Conservation (phyloP, 2,113 vertebrate genomes). For the Peromyscus leucopus region DNA sequence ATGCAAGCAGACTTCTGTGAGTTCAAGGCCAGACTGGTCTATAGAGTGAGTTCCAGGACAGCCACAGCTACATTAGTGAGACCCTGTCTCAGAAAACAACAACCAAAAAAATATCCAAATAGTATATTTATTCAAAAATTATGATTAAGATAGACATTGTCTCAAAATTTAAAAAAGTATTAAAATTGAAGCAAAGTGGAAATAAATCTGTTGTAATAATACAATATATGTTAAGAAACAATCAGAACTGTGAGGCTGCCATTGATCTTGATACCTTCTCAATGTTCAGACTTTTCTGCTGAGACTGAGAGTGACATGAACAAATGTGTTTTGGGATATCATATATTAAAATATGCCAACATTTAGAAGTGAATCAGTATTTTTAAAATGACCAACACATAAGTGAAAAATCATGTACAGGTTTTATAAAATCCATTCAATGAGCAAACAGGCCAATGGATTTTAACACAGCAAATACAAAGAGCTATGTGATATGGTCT, state of each 20-base stretch:
- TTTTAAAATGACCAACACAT: slow-evolving; percentile 39
- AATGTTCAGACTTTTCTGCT: background rate
- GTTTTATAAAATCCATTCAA: slow-evolving; percentile 10
- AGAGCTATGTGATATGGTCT: background rate
- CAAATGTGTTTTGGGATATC: background rate
- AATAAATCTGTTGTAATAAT: slow-evolving; percentile 33
- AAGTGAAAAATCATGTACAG: background rate
- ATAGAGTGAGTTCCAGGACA: background rate
- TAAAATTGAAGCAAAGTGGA: slow-evolving; percentile 34
- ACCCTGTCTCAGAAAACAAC: background rate
- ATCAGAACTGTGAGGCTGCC: slow-evolving; percentile 11
- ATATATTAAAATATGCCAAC: slow-evolving; percentile 16
- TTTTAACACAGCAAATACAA: background rate
- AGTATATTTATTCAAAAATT: slow-evolving; percentile 2
- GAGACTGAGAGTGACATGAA: background rate
- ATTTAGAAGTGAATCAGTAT: background rate
- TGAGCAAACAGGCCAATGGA: slow-evolving; percentile 2
- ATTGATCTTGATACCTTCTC: background rate
- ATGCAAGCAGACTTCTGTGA: background rate
- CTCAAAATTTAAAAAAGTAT: background rate
- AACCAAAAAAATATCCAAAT: background rate
- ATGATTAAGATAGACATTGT: background rate
- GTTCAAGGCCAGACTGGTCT: background rate
- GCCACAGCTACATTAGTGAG: background rate
- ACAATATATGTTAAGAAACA: slow-evolving; percentile 30